Evolutionary conservation across 2,113 vertebrate species (phyloP).

Genomic region (Equus quagga): DNA sequence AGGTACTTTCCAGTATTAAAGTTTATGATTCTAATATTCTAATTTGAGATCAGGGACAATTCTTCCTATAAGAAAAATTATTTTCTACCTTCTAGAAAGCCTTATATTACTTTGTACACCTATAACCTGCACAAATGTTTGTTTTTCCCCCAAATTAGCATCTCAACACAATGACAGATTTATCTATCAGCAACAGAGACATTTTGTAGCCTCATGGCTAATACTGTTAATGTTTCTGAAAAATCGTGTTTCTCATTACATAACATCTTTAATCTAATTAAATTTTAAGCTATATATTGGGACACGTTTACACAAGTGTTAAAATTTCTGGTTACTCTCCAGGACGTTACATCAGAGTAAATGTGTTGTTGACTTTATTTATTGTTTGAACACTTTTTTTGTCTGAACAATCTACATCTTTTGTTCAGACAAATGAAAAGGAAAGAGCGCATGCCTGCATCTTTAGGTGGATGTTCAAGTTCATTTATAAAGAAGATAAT

Average conservation of each 20-base stretch:
- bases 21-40: conserved; percentile 50
- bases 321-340: background rate
- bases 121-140: background rate
- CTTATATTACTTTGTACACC: background rate
- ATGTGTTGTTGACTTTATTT: background rate
- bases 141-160: background rate
- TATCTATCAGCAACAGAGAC: background rate
- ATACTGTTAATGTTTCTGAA: background rate
- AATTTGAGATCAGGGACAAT: conserved; percentile 42
- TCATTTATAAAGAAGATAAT: conserved; percentile 19
- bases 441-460: background rate
- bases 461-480: conserved; percentile 7
- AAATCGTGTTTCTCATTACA: background rate
- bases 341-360: background rate
- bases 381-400: background rate
- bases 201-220: background rate
- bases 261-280: background rate
- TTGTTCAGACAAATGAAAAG: conserved; percentile 10
- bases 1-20: conserved; percentile 59
- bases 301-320: background rate
- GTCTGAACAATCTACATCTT: background rate
- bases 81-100: background rate
- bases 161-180: background rate
- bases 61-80: conserved; percentile 42
- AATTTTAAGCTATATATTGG: background rate